A percentile compares a stretch with the other conserved stretches of the same genome.
Evolutionary conservation across 2,113 vertebrate genomes (phyloP).

Genomic region (Indri indri): DNA sequence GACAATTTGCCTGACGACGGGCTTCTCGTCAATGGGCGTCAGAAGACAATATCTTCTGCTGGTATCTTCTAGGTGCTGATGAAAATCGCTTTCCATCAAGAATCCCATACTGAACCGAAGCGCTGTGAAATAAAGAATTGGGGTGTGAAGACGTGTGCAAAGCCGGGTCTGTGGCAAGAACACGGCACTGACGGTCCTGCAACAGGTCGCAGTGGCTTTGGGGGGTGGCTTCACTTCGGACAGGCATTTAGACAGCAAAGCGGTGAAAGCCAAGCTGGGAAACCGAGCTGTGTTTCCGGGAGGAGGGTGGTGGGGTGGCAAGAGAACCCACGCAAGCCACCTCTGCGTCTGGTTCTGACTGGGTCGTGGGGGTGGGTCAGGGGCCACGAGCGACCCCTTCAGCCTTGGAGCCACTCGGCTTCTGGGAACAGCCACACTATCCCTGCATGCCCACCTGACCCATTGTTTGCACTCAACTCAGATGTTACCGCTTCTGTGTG

Average conservation of each 20-base stretch:
- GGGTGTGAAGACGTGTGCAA: background rate
- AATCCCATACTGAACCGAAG: background rate
- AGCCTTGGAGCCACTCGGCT: background rate
- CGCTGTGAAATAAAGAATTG: background rate
- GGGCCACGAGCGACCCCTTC: background rate
- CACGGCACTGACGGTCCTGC: background rate
- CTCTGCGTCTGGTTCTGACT: background rate
- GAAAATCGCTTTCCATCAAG: background rate
- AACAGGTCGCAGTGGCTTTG: background rate
- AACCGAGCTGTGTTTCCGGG: background rate
- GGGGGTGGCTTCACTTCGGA: background rate
- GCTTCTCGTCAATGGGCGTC: background rate
- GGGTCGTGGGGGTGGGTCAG: background rate
- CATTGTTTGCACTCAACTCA: background rate
- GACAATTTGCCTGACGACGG: background rate
- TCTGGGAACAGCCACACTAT: background rate
- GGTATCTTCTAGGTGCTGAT: background rate
- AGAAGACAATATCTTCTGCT: background rate
- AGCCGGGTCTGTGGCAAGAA: background rate
- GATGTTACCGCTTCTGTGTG: background rate
- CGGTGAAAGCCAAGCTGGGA: background rate
- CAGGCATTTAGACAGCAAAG: background rate
- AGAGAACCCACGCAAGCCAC: background rate
- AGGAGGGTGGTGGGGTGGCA: background rate
- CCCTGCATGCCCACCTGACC: background rate